phyloP scores from a whole-genome alignment of 1,140 invertebrate species.

The Drosophila equinoxialis region DNA sequence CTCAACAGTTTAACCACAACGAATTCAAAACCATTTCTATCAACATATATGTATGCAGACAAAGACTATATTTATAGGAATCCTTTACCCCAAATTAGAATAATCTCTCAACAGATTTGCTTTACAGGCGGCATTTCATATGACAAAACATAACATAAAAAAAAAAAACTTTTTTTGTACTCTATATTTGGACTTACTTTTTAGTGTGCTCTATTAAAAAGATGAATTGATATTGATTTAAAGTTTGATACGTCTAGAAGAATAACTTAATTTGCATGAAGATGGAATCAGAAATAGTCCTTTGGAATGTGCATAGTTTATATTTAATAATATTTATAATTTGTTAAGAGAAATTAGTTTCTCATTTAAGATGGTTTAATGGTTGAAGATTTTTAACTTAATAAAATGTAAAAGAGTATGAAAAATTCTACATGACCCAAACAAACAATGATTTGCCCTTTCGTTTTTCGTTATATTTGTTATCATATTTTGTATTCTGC shows the following conservation, averaged over 20 bases:
- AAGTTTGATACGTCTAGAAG: too few species aligned
- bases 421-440: neutral
- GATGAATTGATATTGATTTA: too few species aligned
- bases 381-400: too few species aligned
- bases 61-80: neutral
- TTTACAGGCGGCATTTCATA: neutral
- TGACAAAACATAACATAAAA: neutral
- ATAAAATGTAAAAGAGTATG: neutral
- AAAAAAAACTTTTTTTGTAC: neutral
- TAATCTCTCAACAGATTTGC: constrained; percentile 7
- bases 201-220: neutral
- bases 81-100: constrained; percentile 1
- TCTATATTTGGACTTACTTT: neutral
- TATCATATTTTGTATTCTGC: constrained; percentile 62
- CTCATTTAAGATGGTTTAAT: too few species aligned
- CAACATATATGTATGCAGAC: neutral
- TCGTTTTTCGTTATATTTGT: constrained; percentile 33
- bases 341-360: too few species aligned
- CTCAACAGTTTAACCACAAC: neutral
- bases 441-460: neutral
- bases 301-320: too few species aligned
- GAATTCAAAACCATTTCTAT: neutral
- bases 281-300: too few species aligned
- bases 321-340: too few species aligned
- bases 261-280: too few species aligned